These are phyloP conservation scores for Dendrophyllia cribrosa DNA, from an alignment of 64 coral and sea anemone genomes.

Conservation along the genomic window DNA sequence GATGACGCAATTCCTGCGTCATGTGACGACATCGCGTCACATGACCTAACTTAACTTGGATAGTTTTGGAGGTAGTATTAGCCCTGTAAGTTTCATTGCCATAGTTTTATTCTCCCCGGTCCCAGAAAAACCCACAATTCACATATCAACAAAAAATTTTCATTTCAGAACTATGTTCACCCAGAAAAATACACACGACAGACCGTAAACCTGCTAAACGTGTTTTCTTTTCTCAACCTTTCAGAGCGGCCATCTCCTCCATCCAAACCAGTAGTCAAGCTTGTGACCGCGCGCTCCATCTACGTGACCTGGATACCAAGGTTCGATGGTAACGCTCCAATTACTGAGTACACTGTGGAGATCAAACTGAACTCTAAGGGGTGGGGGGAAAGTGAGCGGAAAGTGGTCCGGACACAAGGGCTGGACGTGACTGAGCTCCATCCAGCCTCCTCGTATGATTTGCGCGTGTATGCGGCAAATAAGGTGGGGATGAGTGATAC, in stretches of 20 bases:
- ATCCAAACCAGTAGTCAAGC: slow-evolving; percentile 39
- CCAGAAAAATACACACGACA: no score
- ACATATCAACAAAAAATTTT: no score
- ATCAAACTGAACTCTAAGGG: slow-evolving; percentile 45
- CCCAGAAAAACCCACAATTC: no score
- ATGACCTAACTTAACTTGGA: no score
- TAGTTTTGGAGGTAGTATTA: no score
- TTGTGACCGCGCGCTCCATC: slow-evolving; percentile 50
- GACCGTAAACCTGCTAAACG: no score
- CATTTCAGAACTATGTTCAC: no score
- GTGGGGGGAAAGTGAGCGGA: slow-evolving; percentile 15
- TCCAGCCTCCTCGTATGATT: slow-evolving; percentile 79
- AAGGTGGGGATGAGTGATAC: slow-evolving; percentile 63
- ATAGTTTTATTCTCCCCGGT: no score
- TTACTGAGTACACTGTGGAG: slow-evolving; percentile 65
- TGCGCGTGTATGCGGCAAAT: slow-evolving; percentile 80
- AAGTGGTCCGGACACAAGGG: not conserved
- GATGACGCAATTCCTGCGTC: no score
- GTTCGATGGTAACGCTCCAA: slow-evolving; percentile 71
- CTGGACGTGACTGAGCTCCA: slow-evolving; percentile 38
- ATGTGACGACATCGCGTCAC: no score
- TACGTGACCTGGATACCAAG: slow-evolving; percentile 66
- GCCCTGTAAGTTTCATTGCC: no score
- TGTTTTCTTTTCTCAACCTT: not conserved
- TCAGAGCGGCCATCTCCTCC: slow-evolving; percentile 78